Evolutionary conservation across 2,888 invertebrate genomes (phyloP).

Genomic region (Amaurobius ferox): DNA sequence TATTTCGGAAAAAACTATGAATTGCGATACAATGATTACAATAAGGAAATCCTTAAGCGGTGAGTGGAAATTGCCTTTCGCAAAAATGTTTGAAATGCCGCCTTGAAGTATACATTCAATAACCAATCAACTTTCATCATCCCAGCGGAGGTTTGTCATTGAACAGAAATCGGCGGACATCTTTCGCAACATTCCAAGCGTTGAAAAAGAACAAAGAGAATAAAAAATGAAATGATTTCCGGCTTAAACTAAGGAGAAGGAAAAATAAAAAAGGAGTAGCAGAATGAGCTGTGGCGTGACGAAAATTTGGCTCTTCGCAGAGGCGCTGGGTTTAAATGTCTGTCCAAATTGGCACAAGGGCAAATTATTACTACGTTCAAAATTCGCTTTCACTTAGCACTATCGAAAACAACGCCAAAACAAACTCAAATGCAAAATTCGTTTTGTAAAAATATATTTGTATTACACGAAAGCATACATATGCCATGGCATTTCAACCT

Average conservation of each 20-base stretch:
- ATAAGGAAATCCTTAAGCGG: too few species aligned
- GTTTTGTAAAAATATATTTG: too few species aligned
- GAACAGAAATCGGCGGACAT: constrained; percentile 7
- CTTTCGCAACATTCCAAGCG: constrained; percentile 37
- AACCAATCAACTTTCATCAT: constrained; percentile 82
- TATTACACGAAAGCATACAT: too few species aligned
- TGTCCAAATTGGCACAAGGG: constrained; percentile 34
- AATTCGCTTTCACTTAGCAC: constrained; percentile 3
- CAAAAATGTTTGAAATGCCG: not conserved
- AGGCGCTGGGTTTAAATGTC: not conserved
- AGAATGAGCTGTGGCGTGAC: constrained; percentile 40
- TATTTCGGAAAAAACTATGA: too few species aligned
- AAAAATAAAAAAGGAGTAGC: constrained; percentile 21
- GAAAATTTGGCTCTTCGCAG: constrained; percentile 30
- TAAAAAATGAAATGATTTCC: constrained; percentile 57
- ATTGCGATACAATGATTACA: too few species aligned
- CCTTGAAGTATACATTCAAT: constrained; percentile 76
- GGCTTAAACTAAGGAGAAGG: constrained; percentile 44
- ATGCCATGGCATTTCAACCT: too few species aligned
- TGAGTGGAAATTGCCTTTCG: not conserved
- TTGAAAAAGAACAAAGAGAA: constrained; percentile 27
- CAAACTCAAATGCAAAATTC: too few species aligned
- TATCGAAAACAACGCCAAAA: too few species aligned
- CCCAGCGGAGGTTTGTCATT: constrained; percentile 73
- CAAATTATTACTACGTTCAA: not conserved